Percentiles rank a stretch among this genome's conserved stretches.
These are phyloP conservation scores for Pangasianodon gigas DNA, from an alignment of 2,113 vertebrate species.

Conservation along the genomic window DNA sequence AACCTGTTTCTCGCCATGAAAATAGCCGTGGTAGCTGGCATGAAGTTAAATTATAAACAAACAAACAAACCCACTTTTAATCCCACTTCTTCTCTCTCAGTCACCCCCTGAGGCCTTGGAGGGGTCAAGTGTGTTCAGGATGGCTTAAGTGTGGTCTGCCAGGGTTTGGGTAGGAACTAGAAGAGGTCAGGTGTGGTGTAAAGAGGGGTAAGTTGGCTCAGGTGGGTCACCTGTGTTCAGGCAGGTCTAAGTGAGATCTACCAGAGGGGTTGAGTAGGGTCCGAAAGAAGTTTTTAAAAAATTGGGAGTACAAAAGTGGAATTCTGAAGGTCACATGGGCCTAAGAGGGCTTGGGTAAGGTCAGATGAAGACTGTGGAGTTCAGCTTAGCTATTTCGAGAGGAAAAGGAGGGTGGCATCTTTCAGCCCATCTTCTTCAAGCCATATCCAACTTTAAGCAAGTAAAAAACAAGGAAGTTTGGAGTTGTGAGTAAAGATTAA, in stretches of 20 bases:
- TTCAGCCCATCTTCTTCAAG: background rate
- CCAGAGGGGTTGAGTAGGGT: background rate
- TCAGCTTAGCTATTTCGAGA: background rate
- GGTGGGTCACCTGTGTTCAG: background rate
- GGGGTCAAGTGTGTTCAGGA: background rate
- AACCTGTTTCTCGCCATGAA: too few species aligned
- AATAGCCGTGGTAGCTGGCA: too few species aligned
- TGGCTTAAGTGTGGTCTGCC: background rate
- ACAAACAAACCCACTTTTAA: too few species aligned
- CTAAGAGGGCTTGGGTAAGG: background rate
- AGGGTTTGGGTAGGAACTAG: background rate
- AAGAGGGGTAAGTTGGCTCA: too few species aligned
- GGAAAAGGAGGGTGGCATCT: background rate
- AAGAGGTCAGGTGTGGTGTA: background rate
- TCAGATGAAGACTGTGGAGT: too few species aligned
- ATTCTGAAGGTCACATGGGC: background rate
- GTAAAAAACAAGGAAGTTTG: background rate
- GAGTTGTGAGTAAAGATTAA: background rate
- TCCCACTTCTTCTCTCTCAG: too few species aligned
- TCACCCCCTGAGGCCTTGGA: background rate
- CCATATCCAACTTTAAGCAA: background rate
- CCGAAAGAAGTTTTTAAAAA: background rate
- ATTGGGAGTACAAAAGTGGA: background rate
- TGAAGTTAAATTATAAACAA: too few species aligned
- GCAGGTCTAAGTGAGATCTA: background rate